Conservation (phyloP, 2,888 invertebrate genomes). For the Halictus quadricinctus region DNA sequence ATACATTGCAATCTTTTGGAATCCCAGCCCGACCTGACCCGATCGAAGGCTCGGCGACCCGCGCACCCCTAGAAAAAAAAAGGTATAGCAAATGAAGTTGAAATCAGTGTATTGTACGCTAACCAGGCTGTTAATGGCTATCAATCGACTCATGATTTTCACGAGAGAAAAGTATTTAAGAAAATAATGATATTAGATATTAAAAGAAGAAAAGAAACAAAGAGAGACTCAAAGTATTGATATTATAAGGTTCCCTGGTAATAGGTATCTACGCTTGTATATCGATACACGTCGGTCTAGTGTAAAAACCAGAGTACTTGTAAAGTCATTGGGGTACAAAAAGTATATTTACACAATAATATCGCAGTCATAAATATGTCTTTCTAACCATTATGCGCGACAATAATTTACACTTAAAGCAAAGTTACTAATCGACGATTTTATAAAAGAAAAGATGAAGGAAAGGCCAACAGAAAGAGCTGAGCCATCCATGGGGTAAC, state of each 20-base stretch:
- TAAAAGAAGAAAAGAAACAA: not conserved
- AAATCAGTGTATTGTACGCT: not conserved
- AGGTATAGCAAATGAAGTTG: not conserved
- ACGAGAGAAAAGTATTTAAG: not conserved
- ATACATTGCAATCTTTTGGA: not conserved
- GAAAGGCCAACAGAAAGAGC: not conserved
- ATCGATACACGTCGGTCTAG: not conserved
- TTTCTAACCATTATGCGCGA: conserved; percentile 37
- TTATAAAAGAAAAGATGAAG: not conserved
- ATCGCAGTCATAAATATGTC: conserved; percentile 17
- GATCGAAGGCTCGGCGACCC: too few species aligned
- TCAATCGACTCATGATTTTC: not conserved
- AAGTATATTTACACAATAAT: not conserved
- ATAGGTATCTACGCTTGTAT: conserved; percentile 15
- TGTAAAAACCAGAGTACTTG: not conserved
- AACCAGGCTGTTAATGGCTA: not conserved
- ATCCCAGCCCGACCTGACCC: not conserved
- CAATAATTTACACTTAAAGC: conserved; percentile 51
- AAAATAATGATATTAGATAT: not conserved
- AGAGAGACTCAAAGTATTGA: not conserved
- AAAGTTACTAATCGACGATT: conserved; percentile 26
- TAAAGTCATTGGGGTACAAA: not conserved
- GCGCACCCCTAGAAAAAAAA: too few species aligned
- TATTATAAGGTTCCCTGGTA: not conserved
- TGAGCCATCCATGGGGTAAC: not conserved